Evolutionary conservation across 2,888 invertebrate species (phyloP).

Genomic region (Cremastobaeus sp.): DNA sequence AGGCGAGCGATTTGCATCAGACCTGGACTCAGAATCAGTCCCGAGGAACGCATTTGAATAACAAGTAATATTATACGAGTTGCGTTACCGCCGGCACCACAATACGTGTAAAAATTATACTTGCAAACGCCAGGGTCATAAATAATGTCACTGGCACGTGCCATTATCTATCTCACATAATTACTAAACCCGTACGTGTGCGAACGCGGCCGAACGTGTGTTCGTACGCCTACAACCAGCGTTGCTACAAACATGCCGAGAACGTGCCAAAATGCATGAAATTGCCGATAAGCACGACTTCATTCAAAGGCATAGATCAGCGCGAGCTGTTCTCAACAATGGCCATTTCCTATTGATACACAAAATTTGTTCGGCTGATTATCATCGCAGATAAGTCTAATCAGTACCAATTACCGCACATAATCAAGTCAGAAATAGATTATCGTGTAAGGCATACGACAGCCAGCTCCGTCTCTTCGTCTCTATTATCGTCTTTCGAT

Average conservation of each 20-base stretch:
- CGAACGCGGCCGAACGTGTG: conserved; percentile 15
- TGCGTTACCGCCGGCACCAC: conserved; percentile 67
- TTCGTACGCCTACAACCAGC: conserved; percentile 25
- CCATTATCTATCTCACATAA: conserved; percentile 69
- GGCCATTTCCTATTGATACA: conserved; percentile 59
- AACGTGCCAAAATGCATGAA: conserved; percentile 61
- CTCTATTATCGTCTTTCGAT: too few relatives aligned
- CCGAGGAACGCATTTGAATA: conserved; percentile 71
- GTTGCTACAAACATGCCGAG: conserved; percentile 42
- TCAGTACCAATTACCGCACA: conserved; percentile 52
- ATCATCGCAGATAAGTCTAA: conserved; percentile 57
- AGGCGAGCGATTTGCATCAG: conserved; percentile 53
- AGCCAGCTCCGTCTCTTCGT: not conserved
- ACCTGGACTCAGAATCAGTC: conserved; percentile 55
- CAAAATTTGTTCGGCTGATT: conserved; percentile 56
- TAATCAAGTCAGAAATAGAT: conserved; percentile 48
- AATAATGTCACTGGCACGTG: conserved; percentile 73
- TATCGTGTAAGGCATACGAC: conserved; percentile 21
- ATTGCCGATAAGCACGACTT: conserved; percentile 60
- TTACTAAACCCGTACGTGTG: conserved; percentile 51
- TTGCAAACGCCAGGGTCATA: conserved; percentile 71
- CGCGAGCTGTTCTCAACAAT: conserved; percentile 55
- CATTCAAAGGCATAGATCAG: conserved; percentile 57
- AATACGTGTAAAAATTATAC: conserved; percentile 73
- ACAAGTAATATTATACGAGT: conserved; percentile 69